These are phyloP conservation scores for Ptychobarbus kaznakovi DNA, from an alignment of 2,797 vertebrate genomes.

Conservation along the genomic window DNA sequence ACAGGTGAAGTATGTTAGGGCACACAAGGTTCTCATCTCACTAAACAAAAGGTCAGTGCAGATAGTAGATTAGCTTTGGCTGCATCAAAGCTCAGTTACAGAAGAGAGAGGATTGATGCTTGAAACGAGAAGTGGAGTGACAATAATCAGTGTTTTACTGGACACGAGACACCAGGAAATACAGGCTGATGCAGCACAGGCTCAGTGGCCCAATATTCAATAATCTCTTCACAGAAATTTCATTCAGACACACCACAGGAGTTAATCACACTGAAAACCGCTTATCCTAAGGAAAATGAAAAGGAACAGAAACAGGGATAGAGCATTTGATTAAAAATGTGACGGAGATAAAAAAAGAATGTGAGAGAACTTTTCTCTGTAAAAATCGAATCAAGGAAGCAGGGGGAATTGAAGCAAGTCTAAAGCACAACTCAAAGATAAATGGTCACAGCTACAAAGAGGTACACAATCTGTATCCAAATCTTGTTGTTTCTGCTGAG, in stretches of 20 bases:
- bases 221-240: conserved; percentile 19
- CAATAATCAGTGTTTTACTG: conserved; percentile 26
- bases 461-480: neutral
- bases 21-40: conserved; percentile 6
- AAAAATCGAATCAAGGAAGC: conserved; percentile 3
- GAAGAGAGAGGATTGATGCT: neutral
- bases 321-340: conserved; percentile 9
- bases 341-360: neutral
- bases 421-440: conserved; percentile 11
- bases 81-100: conserved; percentile 25
- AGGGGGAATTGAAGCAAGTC: conserved; percentile 15
- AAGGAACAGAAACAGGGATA: conserved; percentile 11
- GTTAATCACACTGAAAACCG: conserved; percentile 32
- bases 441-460: neutral
- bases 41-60: conserved; percentile 24
- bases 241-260: conserved; percentile 24
- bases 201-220: conserved; percentile 7
- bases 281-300: conserved; percentile 29
- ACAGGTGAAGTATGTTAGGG: conserved; percentile 7
- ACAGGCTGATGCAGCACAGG: neutral
- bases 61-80: conserved; percentile 38
- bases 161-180: neutral
- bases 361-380: neutral
- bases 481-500: neutral
- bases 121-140: conserved; percentile 7